Evolutionary conservation across 2,888 invertebrate species (phyloP).

Genomic region (Limulus polyphemus): DNA sequence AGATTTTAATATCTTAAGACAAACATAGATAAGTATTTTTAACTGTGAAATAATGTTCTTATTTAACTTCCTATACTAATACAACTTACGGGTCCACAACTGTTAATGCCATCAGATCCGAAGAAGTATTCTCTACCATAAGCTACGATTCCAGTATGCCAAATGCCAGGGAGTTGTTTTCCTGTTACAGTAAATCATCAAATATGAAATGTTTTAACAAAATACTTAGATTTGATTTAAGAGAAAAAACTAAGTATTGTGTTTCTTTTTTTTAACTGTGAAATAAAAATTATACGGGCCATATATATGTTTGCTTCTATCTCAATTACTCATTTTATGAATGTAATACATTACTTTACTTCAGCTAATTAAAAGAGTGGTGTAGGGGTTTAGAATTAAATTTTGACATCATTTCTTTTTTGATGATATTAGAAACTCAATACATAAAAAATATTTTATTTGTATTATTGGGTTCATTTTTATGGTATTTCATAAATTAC

Average conservation of each 20-base stretch:
- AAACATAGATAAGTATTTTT: background rate
- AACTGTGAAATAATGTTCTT: background rate
- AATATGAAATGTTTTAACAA: background rate
- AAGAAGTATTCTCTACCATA: slow-evolving; percentile 79
- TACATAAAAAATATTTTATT: no score
- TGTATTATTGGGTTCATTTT: no score
- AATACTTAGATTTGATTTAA: background rate
- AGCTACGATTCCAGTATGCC: slow-evolving; percentile 87
- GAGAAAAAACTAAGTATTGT: background rate
- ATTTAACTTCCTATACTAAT: background rate
- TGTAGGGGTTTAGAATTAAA: no score
- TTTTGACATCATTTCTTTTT: no score
- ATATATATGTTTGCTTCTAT: no score
- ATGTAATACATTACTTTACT: no score
- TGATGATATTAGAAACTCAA: no score
- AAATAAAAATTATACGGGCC: no score
- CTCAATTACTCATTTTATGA: no score
- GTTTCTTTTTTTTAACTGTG: background rate
- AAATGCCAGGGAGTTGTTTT: slow-evolving; percentile 71
- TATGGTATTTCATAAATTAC: no score
- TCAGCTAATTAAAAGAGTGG: no score
- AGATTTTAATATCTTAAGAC: background rate
- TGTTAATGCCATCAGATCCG: slow-evolving; percentile 64
- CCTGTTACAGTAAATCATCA: slow-evolving; percentile 43
- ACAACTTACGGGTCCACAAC: slow-evolving; percentile 61